Conservation (phyloP, 2,888 invertebrate genomes). For the Laothoe populi region DNA sequence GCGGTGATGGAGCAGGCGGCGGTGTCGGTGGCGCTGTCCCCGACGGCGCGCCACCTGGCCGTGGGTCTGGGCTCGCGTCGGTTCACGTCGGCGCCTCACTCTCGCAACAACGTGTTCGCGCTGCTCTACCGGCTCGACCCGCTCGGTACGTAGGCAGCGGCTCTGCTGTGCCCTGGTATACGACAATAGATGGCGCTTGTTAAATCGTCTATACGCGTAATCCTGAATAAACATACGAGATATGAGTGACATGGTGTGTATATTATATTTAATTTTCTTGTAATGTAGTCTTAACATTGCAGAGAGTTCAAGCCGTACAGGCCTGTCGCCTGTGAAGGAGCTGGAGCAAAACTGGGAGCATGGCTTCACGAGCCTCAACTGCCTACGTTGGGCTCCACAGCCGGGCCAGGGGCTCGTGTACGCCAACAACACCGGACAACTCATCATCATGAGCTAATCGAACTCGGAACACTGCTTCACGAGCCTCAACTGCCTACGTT, state of each 20-base stretch:
- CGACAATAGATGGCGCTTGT: too few relatives aligned
- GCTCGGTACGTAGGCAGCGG: too few relatives aligned
- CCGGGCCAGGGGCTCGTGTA: constrained; percentile 94
- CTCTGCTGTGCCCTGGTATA: too few relatives aligned
- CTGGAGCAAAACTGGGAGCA: constrained; percentile 87
- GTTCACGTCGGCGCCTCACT: constrained; percentile 83
- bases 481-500: constrained; percentile 93
- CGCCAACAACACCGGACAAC: constrained; percentile 93
- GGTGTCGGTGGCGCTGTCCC: constrained; percentile 94
- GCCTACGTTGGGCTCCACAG: constrained; percentile 92
- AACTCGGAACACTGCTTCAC: constrained; percentile 85
- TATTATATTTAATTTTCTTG: too few relatives aligned
- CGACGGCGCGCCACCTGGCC: constrained; percentile 90
- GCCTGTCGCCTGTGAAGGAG: constrained; percentile 85
- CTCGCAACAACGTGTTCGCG: constrained; percentile 77
- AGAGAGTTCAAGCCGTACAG: constrained; percentile 72
- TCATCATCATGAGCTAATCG: constrained; percentile 88
- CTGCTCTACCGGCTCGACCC: constrained; percentile 74
- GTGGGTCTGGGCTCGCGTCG: constrained; percentile 91
- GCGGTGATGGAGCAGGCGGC: constrained; percentile 91
- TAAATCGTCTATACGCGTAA: too few relatives aligned
- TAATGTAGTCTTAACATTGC: constrained; percentile 36
- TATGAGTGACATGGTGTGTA: neutral
- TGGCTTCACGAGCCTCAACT: constrained; percentile 91
- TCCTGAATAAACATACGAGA: too few relatives aligned